phyloP scores from a whole-genome alignment of 2,888 invertebrate genomes.

The Troilus luridus region DNA sequence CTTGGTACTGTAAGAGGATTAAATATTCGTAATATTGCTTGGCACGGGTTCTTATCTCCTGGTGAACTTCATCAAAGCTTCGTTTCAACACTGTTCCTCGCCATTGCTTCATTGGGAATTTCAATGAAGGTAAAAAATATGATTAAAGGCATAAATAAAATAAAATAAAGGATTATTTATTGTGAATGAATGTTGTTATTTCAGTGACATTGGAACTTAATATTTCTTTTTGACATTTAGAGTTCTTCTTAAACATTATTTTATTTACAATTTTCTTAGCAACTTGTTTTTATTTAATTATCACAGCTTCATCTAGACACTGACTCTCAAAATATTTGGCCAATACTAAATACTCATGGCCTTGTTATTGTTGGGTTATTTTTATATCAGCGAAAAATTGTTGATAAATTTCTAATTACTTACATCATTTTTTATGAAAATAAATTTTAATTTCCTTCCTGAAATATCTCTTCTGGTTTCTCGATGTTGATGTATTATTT shows the following conservation, averaged over 20 bases:
- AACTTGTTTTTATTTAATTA: neutral
- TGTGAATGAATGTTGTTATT: no score
- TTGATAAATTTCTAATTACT: neutral
- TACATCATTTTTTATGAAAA: neutral
- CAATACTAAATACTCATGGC: neutral
- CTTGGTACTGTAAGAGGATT: conserved; percentile 72
- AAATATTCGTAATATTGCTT: conserved; percentile 72
- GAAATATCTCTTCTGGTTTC: neutral
- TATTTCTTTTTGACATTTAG: neutral
- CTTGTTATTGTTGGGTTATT: neutral
- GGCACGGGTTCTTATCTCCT: conserved; percentile 73
- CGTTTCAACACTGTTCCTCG: conserved; percentile 67
- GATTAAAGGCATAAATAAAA: neutral
- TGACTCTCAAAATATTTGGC: neutral
- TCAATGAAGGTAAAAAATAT: conserved; percentile 54
- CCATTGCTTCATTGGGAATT: conserved; percentile 67
- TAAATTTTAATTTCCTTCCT: neutral
- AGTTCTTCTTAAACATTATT: neutral
- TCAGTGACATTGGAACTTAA: no score
- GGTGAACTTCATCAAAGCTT: conserved; percentile 69
- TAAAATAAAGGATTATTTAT: no score
- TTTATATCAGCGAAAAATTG: neutral
- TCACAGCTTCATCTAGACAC: no score
- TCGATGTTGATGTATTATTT: neutral
- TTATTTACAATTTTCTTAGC: neutral